These are phyloP conservation scores for Mycteria americana DNA, from an alignment of 2,797 vertebrate genomes.

Conservation along the genomic window DNA sequence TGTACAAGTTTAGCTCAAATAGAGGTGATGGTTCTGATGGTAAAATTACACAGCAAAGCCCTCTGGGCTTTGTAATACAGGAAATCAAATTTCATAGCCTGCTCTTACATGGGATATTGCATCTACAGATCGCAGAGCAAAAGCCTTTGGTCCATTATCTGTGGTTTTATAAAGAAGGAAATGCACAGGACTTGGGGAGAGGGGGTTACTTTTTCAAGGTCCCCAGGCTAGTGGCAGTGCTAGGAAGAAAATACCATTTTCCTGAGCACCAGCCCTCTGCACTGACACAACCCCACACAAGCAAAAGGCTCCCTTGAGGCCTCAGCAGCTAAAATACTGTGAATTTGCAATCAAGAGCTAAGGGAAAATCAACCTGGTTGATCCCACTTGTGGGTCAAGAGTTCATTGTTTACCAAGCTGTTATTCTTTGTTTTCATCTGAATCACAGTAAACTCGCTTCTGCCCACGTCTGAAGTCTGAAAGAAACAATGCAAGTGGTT, in stretches of 20 bases:
- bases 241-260: not conserved
- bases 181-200: not conserved
- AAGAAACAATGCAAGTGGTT: not conserved
- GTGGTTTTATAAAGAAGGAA: not conserved
- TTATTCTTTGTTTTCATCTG: conserved; percentile 35
- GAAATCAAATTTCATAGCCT: not conserved
- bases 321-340: not conserved
- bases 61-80: not conserved
- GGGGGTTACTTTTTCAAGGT: not conserved
- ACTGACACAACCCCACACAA: not conserved
- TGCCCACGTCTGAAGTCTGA: not conserved
- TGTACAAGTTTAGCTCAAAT: not conserved
- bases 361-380: not conserved
- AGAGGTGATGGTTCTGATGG: not conserved
- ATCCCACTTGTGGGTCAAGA: not conserved
- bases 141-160: not conserved
- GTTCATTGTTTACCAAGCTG: not conserved
- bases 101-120: not conserved
- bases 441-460: not conserved
- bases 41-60: not conserved
- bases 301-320: not conserved
- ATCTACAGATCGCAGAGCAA: not conserved
- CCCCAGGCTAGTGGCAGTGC: not conserved
- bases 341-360: not conserved
- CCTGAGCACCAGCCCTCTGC: not conserved